Conservation (phyloP, 2,797 vertebrate species). For the Molothrus ater region DNA sequence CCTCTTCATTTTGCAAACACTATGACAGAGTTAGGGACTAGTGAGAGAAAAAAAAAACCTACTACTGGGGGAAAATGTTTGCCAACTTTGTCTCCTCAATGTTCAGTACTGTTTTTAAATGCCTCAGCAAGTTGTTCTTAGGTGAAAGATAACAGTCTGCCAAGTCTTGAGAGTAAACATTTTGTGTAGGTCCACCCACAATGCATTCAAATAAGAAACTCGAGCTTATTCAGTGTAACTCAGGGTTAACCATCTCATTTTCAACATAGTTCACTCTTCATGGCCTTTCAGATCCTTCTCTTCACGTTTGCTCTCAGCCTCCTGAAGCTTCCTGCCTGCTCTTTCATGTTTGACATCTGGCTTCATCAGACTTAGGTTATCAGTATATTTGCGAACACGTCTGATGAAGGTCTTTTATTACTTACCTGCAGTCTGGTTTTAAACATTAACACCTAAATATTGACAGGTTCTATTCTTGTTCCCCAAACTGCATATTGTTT, state of each 20-base stretch:
- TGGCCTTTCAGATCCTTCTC: not conserved
- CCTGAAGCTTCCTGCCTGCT: not conserved
- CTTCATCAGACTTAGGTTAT: constrained; percentile 25
- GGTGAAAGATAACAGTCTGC: constrained; percentile 24
- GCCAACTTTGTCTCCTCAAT: not conserved
- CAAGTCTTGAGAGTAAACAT: constrained; percentile 23
- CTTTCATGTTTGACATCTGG: constrained; percentile 41
- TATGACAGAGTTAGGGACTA: not conserved
- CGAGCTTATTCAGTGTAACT: not conserved
- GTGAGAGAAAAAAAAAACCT: not conserved
- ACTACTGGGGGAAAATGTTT: not conserved
- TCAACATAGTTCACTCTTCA: not conserved
- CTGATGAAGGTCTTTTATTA: constrained; percentile 55
- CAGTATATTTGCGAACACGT: constrained; percentile 36
- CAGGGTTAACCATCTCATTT: constrained; percentile 7
- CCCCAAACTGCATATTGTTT: constrained; percentile 15
- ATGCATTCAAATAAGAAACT: not conserved
- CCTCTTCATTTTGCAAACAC: not conserved
- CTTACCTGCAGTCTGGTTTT: constrained; percentile 34
- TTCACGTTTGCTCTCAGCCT: not conserved
- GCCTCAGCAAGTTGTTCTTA: not conserved
- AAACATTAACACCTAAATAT: constrained; percentile 23
- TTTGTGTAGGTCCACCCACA: constrained; percentile 3
- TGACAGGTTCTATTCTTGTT: constrained; percentile 11
- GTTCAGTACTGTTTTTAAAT: not conserved